phyloP scores from a whole-genome alignment of 2,888 invertebrate species.

The Pseudolycoriella hygida region DNA sequence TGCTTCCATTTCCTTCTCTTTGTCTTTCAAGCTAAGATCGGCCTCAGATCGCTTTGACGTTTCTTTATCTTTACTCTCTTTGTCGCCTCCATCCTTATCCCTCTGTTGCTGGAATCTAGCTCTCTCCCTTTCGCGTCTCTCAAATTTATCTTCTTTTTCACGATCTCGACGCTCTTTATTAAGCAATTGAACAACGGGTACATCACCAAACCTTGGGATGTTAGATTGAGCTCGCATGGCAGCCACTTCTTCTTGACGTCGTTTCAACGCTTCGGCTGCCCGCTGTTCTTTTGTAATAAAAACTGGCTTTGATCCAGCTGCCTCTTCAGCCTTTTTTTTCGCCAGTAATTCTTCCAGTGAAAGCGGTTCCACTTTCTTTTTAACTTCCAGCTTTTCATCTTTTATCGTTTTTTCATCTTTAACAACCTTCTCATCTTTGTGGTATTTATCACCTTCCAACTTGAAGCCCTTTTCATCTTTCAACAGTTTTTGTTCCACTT shows the following conservation, averaged over 20 bases:
- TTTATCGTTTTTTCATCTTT: conserved; percentile 21
- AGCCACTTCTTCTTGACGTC: conserved; percentile 78
- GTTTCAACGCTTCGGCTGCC: conserved; percentile 71
- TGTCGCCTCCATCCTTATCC: conserved; percentile 38
- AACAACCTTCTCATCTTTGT: not conserved
- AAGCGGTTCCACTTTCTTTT: conserved; percentile 54
- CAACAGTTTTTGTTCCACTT: no score
- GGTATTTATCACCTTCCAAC: no score
- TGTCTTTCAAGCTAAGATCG: conserved; percentile 48
- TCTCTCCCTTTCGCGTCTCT: conserved; percentile 11
- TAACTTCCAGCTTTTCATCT: conserved; percentile 29
- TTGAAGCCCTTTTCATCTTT: no score
- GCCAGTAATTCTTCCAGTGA: conserved; percentile 90
- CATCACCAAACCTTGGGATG: conserved; percentile 10
- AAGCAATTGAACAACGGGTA: conserved; percentile 9
- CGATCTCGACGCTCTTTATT: conserved; percentile 13
- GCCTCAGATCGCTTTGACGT: conserved; percentile 20
- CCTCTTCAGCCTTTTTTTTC: conserved; percentile 92
- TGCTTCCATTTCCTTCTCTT: conserved; percentile 84
- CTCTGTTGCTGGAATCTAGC: conserved; percentile 16
- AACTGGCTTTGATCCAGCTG: conserved; percentile 87
- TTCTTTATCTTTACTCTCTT: conserved; percentile 27
- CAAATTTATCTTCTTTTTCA: conserved; percentile 32
- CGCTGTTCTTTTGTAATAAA: conserved; percentile 94
- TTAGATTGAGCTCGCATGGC: conserved; percentile 45